Base-by-base conservation (phyloP, 2,888 invertebrate genomes). In the Synanthedon andrenaeformis region DNA sequence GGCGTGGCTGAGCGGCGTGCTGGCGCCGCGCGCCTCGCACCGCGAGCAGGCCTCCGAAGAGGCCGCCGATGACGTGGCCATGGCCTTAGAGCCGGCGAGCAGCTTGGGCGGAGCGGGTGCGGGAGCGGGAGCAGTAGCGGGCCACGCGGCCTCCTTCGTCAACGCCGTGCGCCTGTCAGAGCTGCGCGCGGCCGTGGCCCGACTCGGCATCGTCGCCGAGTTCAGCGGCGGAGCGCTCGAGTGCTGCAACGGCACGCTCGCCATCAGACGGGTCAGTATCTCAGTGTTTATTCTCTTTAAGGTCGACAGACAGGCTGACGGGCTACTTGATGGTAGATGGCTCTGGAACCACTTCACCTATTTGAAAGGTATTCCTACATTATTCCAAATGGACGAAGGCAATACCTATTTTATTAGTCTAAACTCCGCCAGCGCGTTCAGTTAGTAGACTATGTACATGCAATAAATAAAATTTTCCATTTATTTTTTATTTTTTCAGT, bases 81-180 rank as follows among this genome's bases (percentile, higher is more conserved):
- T 92, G 56, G 93, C 93, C 0, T 80, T 95, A 51, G 94, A 94
- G 69, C 92, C 92, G 0, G 68, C 90, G 0, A 49, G 90, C 10
- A 35, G 35, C 35, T 6, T 35, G 35, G 55, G 52, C 41, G 55
- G 56, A 28, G 79, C 86, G 96, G 55, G 53, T 23, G 79, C 86
- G 96, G 28, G 79, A 86, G 96, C 56, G 86, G 89, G 58, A 94
- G 96, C 90, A 0, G 23, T 4, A 23, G 1, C 23, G 23, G 10
- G 35, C 35, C 94, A 94, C 72, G 92, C 92, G 62, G 92, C 96
- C 0, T 93, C 94, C n/a, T 94, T 96, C 67, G 92, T 97, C 53
- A 97, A 98, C 77, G 96, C 97, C 73, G 86, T 97, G 35, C 96
- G 96, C 70, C 80, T 98, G 52, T 95, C 96, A 0, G 97, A 99